Percentiles rank a stretch among this genome's conserved stretches.
These are phyloP conservation scores for Pomatorhinus ruficollis DNA, from an alignment of 2,113 vertebrate genomes.

Conservation along the genomic window DNA sequence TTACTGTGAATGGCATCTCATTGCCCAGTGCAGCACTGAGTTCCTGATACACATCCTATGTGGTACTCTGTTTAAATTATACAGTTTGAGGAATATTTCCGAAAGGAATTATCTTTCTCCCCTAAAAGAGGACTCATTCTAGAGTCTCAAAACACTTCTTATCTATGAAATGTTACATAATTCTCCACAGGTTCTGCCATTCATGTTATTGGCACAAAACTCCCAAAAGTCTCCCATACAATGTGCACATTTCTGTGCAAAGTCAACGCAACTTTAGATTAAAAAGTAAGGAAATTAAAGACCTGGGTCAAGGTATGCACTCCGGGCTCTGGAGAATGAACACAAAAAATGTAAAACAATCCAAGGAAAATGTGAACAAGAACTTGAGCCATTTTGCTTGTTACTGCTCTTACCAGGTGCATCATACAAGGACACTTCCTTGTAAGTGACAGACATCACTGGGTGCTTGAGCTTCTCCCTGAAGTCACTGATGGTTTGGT, in stretches of 20 bases:
- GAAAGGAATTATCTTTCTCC: not conserved
- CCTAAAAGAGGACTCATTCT: not conserved
- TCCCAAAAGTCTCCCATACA: not conserved
- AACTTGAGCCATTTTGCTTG: not conserved
- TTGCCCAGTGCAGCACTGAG: not conserved
- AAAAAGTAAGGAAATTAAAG: not conserved
- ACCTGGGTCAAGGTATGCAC: not conserved
- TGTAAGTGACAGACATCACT: conserved; percentile 95
- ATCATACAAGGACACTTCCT: conserved; percentile 90
- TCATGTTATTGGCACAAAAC: not conserved
- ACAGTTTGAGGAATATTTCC: not conserved
- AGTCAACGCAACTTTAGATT: not conserved
- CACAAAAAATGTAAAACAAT: not conserved
- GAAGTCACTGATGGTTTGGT: conserved; percentile 96
- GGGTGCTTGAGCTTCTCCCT: conserved; percentile 91
- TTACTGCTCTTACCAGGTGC: conserved; percentile 82
- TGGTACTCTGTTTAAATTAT: not conserved
- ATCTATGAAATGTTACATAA: not conserved
- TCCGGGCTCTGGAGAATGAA: not conserved
- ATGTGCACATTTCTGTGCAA: not conserved
- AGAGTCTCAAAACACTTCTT: not conserved
- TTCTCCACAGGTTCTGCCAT: not conserved
- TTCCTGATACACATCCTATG: not conserved
- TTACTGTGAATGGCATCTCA: not conserved
- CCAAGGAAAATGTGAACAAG: not conserved